phyloP scores from a whole-genome alignment of 2,888 invertebrate genomes.

The Gasteruption jaculator region DNA sequence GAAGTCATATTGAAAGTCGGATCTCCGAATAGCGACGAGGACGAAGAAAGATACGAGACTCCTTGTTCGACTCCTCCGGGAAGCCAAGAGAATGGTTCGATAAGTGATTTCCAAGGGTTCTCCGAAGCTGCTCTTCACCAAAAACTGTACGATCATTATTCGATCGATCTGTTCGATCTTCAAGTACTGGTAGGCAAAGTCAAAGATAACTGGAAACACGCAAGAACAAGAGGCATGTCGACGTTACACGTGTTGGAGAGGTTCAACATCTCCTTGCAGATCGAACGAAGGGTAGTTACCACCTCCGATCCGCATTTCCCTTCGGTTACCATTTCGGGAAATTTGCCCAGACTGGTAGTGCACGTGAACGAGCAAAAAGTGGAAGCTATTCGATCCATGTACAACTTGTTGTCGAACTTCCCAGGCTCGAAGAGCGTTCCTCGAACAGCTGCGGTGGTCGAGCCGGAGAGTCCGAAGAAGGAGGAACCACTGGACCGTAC shows the following conservation, averaged over 20 bases:
- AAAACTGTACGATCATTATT: conserved; percentile 73
- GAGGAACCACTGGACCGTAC: conserved; percentile 40
- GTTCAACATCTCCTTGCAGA: conserved; percentile 59
- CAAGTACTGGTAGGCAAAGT: conserved; percentile 84
- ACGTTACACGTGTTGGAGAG: conserved; percentile 79
- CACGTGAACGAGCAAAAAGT: conserved; percentile 92
- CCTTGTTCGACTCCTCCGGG: conserved; percentile 86
- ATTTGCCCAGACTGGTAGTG: conserved; percentile 79
- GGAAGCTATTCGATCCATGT: conserved; percentile 59
- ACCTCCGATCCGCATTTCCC: conserved; percentile 87
- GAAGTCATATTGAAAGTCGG: conserved; percentile 27
- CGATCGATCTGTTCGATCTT: conserved; percentile 48
- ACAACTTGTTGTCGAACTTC: conserved; percentile 49
- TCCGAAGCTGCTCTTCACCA: conserved; percentile 62
- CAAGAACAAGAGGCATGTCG: conserved; percentile 78
- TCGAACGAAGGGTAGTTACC: conserved; percentile 75
- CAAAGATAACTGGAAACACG: conserved; percentile 86
- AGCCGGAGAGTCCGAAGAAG: conserved; percentile 42
- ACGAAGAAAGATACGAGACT: conserved; percentile 55
- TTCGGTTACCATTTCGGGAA: conserved; percentile 76
- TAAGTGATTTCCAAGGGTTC: conserved; percentile 38
- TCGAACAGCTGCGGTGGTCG: conserved; percentile 22
- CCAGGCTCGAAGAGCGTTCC: conserved; percentile 26
- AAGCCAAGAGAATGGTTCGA: conserved; percentile 63
- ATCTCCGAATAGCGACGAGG: conserved; percentile 34